Evolutionary conservation across 2,888 invertebrate species (phyloP), one percentile per base, ranked within the genome.

Genomic region (Merodon equestris): DNA sequence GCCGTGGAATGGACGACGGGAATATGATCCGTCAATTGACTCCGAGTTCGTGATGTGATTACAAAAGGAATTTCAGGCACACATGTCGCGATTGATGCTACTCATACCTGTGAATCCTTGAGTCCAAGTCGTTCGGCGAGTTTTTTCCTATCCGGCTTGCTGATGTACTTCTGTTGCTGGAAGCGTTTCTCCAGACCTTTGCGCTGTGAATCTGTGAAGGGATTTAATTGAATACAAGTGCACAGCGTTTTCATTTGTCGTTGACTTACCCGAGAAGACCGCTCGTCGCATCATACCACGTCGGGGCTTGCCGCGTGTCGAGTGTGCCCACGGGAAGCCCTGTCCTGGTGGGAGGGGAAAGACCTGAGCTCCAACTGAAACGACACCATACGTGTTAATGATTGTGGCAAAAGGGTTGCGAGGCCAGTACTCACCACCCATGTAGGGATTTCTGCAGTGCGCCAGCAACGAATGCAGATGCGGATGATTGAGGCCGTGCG

Each of bases 111-210:
- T 82, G 98, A 98, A 86, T 99, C 98, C 87, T 98, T 98, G 10
- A 99, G 91, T 9, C 97, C 98, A 56, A 99, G 91, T 88, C 97
- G 96, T 88, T 97, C 97, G 0, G 99, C 98, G 81, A 99, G 90
- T 86, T 98, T 97, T 91, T 98, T 98, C 88, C 99, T 91, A 89
- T 99, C 99, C 0, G 98, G 98, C 88, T 99, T 99, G 86, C 97
- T 97, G 88, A 99, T 99, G 90, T 99, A 99, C 89, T 98, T 98
- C 90, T 98, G 98, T 58, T 97, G 93, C 88, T 97, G 97, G 90
- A 99, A 99, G 86, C 97, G 91, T 86, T 97, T 95, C 90, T 99
- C 99, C 83, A 99, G 91, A 0, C 98, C 98, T 84, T 97, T 97
- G 48, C 99, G 91, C 87, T 99, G 99, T 0, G 96, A 93, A 87